Evolutionary conservation across 2,888 invertebrate species (phyloP).

Genomic region (Sesamia inferens): DNA sequence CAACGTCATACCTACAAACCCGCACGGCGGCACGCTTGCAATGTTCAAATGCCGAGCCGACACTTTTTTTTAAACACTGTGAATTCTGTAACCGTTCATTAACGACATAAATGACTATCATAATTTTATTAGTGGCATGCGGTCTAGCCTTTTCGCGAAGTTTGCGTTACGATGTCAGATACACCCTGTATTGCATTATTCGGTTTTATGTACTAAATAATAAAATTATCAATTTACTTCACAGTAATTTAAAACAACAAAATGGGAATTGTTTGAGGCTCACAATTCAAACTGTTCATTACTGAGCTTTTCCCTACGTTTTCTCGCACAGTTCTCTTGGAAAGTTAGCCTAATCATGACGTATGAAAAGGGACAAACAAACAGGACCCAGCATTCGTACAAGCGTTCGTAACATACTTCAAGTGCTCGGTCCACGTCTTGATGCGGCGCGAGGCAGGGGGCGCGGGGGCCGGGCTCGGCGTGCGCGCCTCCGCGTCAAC

Average conservation of each 20-base stretch:
- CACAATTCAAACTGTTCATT: neutral
- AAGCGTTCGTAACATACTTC: conserved; percentile 83
- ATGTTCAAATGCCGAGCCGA: too few relatives aligned
- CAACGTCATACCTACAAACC: too few relatives aligned
- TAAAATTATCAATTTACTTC: neutral
- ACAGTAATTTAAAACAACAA: too few relatives aligned
- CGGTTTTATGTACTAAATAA: neutral
- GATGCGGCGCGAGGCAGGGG: conserved; percentile 79
- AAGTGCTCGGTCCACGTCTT: conserved; percentile 85
- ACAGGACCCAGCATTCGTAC: conserved; percentile 65
- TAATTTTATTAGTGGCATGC: too few relatives aligned
- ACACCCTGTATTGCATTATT: too few relatives aligned
- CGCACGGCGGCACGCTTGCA: too few relatives aligned
- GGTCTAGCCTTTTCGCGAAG: too few relatives aligned
- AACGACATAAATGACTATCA: too few relatives aligned
- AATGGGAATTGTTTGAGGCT: neutral
- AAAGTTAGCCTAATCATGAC: conserved; percentile 7
- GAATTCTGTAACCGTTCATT: too few relatives aligned
- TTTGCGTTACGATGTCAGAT: too few relatives aligned
- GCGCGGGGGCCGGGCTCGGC: conserved; percentile 72
- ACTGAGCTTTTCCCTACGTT: neutral
- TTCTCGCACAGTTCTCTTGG: neutral
- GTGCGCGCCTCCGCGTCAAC: conserved; percentile 69
- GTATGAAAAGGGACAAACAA: conserved; percentile 34
- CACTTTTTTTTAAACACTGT: too few relatives aligned